Conservation (phyloP, 1,140 invertebrate species). For the Periplaneta americana region DNA sequence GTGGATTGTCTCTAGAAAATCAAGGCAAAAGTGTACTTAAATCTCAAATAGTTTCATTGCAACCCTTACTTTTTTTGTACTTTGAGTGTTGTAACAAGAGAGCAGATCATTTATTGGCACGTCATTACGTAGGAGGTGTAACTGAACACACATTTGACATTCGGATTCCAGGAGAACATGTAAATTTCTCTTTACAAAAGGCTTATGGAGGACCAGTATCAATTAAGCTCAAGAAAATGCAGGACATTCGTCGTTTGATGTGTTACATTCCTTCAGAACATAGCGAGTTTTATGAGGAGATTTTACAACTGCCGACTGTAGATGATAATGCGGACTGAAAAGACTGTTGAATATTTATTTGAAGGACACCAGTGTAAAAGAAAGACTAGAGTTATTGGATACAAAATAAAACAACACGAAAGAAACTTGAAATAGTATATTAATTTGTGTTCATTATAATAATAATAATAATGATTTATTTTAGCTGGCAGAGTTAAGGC, state of each 20-base stretch:
- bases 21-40: neutral
- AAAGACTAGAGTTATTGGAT: too few species aligned
- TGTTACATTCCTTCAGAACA: too few species aligned
- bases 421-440: too few species aligned
- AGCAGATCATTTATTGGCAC: neutral
- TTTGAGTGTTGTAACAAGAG: neutral
- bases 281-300: too few species aligned
- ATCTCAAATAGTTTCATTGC: neutral
- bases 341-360: too few species aligned
- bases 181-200: neutral
- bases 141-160: neutral
- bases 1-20: slow-evolving; percentile 11
- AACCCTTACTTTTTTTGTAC: neutral
- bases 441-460: too few species aligned
- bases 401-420: too few species aligned
- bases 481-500: too few species aligned
- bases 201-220: neutral
- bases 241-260: neutral
- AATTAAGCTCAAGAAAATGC: neutral
- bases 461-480: too few species aligned
- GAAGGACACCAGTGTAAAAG: too few species aligned
- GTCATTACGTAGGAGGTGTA: neutral
- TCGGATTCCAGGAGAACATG: neutral
- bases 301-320: too few species aligned
- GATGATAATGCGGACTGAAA: too few species aligned